Evolutionary conservation across 2,888 invertebrate genomes (phyloP), one percentile per base, ranked within the genome.

Genomic region (Diploptera punctata): DNA sequence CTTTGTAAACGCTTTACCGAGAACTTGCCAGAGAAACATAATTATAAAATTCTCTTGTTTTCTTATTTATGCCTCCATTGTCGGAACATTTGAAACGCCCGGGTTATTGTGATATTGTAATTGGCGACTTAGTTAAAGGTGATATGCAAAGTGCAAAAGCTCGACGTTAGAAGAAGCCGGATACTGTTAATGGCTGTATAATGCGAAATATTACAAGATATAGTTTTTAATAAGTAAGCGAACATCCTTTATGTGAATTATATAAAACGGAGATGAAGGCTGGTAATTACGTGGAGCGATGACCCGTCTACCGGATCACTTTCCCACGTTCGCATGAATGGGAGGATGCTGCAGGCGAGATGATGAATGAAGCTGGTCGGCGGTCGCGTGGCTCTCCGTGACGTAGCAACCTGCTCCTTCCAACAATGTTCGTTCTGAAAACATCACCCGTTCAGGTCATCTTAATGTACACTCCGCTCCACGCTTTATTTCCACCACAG

Each of bases 341-440:
- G 67, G 57, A 19, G 67, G 72, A 72, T 68, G 72, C 72, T 72
- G 68, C 60, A 38, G 70, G 78, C 72, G 68, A 73, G 67, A 68
- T 82, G 78, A 81, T 82, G 82, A 82, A 82, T 82, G 82, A 81
- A 81, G 73, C 77, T 73, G 77, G 29, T 49, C 38, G 68, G 81
- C 81, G 81, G 57, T 57, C 57, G 57, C 57, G 57, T 57, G 57
- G 57, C 57, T 29, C 57, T 7, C 3, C 57, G n/a, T 57, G 57
- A 57, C 57, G 57, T 57, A 52, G 52, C 52, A 52, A 52, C 52
- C 52, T 52, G 52, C 52, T 49, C 57, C 7, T n/a, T n/a, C 29
- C 0, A 18, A 26, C n/a, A 57, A 3, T 29, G n/a, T 16, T 4
- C 29, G 21, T 26, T n/a, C 57, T 13, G 57, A 10, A 57, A 57